Evolutionary conservation across 64 coral and sea anemone genomes (phyloP), one percentile per base, ranked within the genome.

Genomic region (Montipora sp.): DNA sequence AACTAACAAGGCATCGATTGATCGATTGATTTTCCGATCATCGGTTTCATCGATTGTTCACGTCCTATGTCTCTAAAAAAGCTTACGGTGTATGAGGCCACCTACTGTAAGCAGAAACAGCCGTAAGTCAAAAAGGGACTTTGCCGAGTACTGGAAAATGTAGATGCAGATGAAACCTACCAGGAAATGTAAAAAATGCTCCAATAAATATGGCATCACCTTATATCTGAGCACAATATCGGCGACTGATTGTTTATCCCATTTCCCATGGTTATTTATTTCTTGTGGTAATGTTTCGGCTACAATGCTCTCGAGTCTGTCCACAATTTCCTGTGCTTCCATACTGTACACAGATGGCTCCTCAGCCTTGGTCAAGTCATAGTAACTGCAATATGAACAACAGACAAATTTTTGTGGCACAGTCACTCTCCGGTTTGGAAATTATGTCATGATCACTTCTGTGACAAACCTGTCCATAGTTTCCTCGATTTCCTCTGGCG

Each of bases 181-280:
- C 36, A 36, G 36, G 36, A 36, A 36, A 36, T 36, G 36, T 2
- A 2, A 36, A 36, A 36, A 36, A 36, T 36, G 36, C 36, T 36
- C 36, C 36, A 36, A 36, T 36, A 36, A 36, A 36, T 36, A 36
- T 36, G 36, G 36, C 36, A 36, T 36, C 69, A 93, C 95, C 90
- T 93, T 86, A 13, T 75, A 96, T 87, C 93, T 96, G 44, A 89
- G 2, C 48, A 88, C 70, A 53, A 96, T 23, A 69, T 96, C 87
- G 36, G 47, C 57, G 16, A 92, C 63, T 13, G 75, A 58, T 59
- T 19, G 47, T 36, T 51, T 15, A 14, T 45, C 23, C 95, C 90
- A 93, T 46, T 90, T 21, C 0, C 48, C 47, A 1, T 45, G 49
- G 69, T 48, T 57, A 8, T 57, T 6, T 0, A 36, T 74, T 19